phyloP scores from a whole-genome alignment of 2,888 invertebrate species.

The Perizoma flavofasciatum region DNA sequence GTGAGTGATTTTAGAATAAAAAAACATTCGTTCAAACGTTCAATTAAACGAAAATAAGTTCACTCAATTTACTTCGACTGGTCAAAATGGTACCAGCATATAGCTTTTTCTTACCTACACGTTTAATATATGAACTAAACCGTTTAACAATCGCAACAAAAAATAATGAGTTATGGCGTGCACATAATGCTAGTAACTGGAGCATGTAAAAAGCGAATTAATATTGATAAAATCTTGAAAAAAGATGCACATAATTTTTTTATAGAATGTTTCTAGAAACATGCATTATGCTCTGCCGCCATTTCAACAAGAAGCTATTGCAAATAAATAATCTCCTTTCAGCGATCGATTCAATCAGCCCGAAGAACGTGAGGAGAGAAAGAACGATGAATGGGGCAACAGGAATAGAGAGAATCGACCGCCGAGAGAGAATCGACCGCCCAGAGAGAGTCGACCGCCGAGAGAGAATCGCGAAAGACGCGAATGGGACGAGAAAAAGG shows the following conservation, averaged over 20 bases:
- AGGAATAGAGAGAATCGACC: constrained; percentile 38
- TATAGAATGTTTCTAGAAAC: constrained; percentile 10
- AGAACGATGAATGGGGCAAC: constrained; percentile 54
- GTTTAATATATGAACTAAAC: constrained; percentile 10
- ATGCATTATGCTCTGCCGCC: constrained; percentile 8
- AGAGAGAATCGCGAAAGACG: constrained; percentile 45
- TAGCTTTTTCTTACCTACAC: constrained; percentile 17
- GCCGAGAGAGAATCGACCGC: constrained; percentile 34
- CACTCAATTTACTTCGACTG: too few relatives aligned
- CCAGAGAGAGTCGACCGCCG: constrained; percentile 34
- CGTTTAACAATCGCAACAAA: constrained; percentile 18
- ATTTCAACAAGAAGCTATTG: constrained; percentile 1
- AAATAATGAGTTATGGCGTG: constrained; percentile 15
- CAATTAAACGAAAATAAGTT: too few relatives aligned
- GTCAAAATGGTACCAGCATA: not conserved
- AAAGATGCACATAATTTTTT: constrained; percentile 14
- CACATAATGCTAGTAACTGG: constrained; percentile 24
- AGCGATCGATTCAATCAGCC: constrained; percentile 55
- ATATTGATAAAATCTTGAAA: constrained; percentile 11
- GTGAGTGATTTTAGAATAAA: too few relatives aligned
- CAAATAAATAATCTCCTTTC: constrained; percentile 24
- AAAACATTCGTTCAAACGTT: too few relatives aligned
- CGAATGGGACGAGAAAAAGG: constrained; percentile 49
- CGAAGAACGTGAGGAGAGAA: constrained; percentile 58
- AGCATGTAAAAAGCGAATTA: constrained; percentile 23